A percentile compares a stretch with the other conserved stretches of the same genome.
Conservation (phyloP, 64 coral and sea anemone species). For the Acropora yongei region DNA sequence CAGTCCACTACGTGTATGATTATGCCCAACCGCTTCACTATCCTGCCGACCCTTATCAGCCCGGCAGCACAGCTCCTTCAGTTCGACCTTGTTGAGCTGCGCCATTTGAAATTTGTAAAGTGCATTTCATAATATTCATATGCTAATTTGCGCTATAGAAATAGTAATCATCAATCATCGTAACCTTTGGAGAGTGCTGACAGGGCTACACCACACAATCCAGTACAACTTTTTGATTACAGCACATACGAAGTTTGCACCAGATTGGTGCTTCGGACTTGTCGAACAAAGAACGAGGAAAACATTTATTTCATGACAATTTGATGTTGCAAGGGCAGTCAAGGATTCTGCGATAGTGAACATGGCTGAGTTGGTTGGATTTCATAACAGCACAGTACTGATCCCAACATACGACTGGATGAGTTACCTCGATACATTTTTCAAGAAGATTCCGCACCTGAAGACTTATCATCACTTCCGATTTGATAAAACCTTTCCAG, state of each 20-base stretch:
- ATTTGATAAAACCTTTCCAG: too few relatives aligned
- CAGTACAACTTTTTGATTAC: too few relatives aligned
- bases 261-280: conserved; percentile 4
- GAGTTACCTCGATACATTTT: conserved; percentile 15
- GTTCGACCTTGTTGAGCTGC: too few relatives aligned
- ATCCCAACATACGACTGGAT: conserved; percentile 52
- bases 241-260: too few relatives aligned
- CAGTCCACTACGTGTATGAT: neutral
- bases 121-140: too few relatives aligned
- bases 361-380: conserved; percentile 31
- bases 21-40: neutral
- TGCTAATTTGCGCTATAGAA: too few relatives aligned
- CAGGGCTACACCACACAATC: too few relatives aligned
- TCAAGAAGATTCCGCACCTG: conserved; percentile 25
- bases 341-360: conserved; percentile 41
- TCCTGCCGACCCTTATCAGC: neutral
- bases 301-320: conserved; percentile 52
- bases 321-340: neutral
- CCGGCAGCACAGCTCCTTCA: too few relatives aligned
- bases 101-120: too few relatives aligned
- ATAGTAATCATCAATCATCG: too few relatives aligned
- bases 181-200: conserved; percentile 9
- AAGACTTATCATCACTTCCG: neutral
- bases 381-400: conserved; percentile 47
- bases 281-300: neutral